Evolutionary conservation across 37 sponge, comb jelly and placozoan species (phyloP).

Genomic region (Aplysina aerophoba): DNA sequence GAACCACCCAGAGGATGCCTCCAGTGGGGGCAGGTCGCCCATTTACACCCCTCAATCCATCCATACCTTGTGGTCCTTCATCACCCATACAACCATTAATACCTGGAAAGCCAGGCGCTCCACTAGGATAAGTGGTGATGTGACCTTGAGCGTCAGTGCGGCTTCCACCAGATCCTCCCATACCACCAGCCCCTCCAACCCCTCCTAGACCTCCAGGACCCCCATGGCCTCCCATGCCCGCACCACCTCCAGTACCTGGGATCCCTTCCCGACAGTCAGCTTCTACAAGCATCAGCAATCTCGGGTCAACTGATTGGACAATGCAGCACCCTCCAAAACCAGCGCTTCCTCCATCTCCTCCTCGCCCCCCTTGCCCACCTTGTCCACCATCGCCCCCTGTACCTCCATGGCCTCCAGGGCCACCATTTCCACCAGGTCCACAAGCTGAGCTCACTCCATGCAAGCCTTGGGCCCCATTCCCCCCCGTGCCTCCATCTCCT

Average conservation of each 20-base stretch:
- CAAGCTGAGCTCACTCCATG: slow-evolving; percentile 44
- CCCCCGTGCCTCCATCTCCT: slow-evolving; percentile 71
- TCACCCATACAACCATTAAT: slow-evolving; percentile 32
- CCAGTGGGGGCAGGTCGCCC: slow-evolving; percentile 60
- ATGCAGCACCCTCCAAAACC: slow-evolving; percentile 65
- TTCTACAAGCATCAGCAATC: slow-evolving; percentile 66
- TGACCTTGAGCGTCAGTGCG: slow-evolving; percentile 41
- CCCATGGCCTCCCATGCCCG: slow-evolving; percentile 63
- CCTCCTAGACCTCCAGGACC: slow-evolving; percentile 77
- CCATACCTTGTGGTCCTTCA: slow-evolving; percentile 44
- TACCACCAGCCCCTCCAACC: slow-evolving; percentile 58
- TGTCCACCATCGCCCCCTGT: slow-evolving; percentile 76
- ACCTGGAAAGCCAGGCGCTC: slow-evolving; percentile 38
- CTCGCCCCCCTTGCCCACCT: slow-evolving; percentile 66
- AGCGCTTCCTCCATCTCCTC: slow-evolving; percentile 74
- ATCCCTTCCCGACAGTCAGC: slow-evolving; percentile 65
- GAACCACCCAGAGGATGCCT: slow-evolving; percentile 64
- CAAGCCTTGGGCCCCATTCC: slow-evolving; percentile 55
- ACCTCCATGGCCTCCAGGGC: slow-evolving; percentile 78
- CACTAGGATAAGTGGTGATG: slow-evolving; percentile 29
- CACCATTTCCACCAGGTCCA: slow-evolving; percentile 75
- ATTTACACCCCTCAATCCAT: slow-evolving; percentile 45
- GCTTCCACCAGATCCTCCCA: slow-evolving; percentile 14
- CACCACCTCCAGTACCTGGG: slow-evolving; percentile 50
- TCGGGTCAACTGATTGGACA: slow-evolving; percentile 55